Evolutionary conservation across 2,113 vertebrate species (phyloP).

Genomic region (Oryzias curvinotus): DNA sequence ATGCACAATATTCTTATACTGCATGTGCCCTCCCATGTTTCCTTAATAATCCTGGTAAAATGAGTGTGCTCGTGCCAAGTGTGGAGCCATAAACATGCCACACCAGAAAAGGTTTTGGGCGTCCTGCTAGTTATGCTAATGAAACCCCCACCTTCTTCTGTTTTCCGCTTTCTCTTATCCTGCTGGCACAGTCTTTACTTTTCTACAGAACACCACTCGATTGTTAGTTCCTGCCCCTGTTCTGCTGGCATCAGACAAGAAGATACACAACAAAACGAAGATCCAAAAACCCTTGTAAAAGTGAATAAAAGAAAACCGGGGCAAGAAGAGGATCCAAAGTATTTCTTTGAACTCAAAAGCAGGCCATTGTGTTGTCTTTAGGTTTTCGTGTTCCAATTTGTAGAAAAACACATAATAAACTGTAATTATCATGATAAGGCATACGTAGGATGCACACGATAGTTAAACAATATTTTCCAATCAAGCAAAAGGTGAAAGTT

Average conservation of each 20-base stretch:
- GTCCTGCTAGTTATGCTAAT: constrained; percentile 97
- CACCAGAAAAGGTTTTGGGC: constrained; percentile 90
- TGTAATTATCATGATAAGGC: constrained; percentile 54
- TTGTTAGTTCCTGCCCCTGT: constrained; percentile 74
- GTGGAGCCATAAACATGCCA: constrained; percentile 86
- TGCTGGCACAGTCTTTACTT: constrained; percentile 74
- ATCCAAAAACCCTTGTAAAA: constrained; percentile 66
- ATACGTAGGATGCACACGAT: constrained; percentile 38
- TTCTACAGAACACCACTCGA: constrained; percentile 67
- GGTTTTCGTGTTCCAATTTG: constrained; percentile 70
- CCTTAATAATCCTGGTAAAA: constrained; percentile 82
- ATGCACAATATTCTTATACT: constrained; percentile 62
- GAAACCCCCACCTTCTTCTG: constrained; percentile 80
- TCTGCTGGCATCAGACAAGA: constrained; percentile 74
- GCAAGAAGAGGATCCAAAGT: constrained; percentile 71
- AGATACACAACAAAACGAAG: constrained; percentile 71
- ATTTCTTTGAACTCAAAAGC: constrained; percentile 76
- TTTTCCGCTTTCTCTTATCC: constrained; percentile 69
- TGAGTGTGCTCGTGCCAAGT: constrained; percentile 87
- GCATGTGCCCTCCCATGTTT: constrained; percentile 77
- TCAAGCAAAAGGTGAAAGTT: constrained; percentile 28
- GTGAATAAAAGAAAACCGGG: constrained; percentile 63
- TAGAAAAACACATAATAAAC: constrained; percentile 68
- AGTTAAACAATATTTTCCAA: constrained; percentile 37
- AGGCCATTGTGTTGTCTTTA: constrained; percentile 65